Evolutionary conservation across 2,888 invertebrate species (phyloP), one percentile per base, ranked within the genome.

Genomic region (Lypha dubia): DNA sequence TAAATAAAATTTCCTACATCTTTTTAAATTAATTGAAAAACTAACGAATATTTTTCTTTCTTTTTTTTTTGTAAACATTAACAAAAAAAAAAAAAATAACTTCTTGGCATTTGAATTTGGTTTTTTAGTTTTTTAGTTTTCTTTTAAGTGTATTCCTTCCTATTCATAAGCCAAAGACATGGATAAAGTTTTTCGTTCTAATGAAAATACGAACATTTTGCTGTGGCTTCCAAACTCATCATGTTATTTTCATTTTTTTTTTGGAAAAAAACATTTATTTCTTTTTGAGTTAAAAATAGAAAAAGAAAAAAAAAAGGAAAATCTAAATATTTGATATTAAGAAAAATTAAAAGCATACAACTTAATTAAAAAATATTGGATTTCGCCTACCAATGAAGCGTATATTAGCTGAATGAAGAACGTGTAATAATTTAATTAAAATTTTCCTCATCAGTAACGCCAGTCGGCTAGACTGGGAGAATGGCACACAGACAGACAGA

Each of bases 401-500:
- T 70, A 67, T 70, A 32, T 49, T 38, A 20, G 41, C n/a, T 41
- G 51, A 22, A 70, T 41, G 51, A 22, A 70, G 46, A 75, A 67
- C 71, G 46, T 53, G 63, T 62, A 76, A 62, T 73, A 84, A 80
- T 80, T 84, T 84, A 76, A 84, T 84, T 84, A 80, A 84, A 80
- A 84, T 76, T 65, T 79, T 71, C 22, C 53, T 62, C 76, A 73
- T 38, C 76, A 51, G 24, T 24, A 35, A 38, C 24, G 1, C 49
- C 15, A 15, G 7, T 28, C 24, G 62, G 7, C 51, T 62, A 49
- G 73, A 58, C 51, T 38, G 22, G 1, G 17, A 41, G 62, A 44
- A 32, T 4, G 13, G 49, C n/a, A 20, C 35, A 15, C 60, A 53
- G 15, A 41, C 53, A 28, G 28, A 35, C 15, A 41, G 32, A 62